These are phyloP conservation scores for Malurus melanocephalus DNA, from an alignment of 2,113 vertebrate species.

Conservation along the genomic window DNA sequence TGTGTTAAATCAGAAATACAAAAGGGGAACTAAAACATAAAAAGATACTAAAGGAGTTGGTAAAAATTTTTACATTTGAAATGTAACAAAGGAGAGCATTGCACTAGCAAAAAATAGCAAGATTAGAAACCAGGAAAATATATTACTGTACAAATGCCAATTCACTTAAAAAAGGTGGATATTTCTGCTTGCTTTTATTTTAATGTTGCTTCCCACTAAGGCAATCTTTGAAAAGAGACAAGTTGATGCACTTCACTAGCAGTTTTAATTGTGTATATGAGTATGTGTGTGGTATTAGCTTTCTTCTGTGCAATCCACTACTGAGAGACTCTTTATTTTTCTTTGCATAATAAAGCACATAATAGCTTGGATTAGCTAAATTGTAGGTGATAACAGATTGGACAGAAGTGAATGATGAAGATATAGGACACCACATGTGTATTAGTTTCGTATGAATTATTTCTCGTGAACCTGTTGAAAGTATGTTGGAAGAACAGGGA, in stretches of 20 bases:
- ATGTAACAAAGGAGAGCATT: not conserved
- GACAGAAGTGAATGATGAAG: conserved; percentile 78
- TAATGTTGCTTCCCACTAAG: not conserved
- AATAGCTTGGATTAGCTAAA: conserved; percentile 86
- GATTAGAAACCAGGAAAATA: not conserved
- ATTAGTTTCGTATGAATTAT: conserved; percentile 89
- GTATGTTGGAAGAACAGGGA: conserved; percentile 59
- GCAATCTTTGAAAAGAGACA: not conserved
- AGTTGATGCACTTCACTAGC: conserved; percentile 42
- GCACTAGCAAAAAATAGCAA: not conserved
- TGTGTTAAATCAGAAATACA: not conserved
- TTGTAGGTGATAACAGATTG: conserved; percentile 89
- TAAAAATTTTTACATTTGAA: not conserved
- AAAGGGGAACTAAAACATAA: not conserved
- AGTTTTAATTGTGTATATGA: conserved; percentile 57
- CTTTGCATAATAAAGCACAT: conserved; percentile 80
- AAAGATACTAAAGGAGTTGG: not conserved
- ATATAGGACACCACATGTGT: conserved; percentile 84
- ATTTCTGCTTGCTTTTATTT: not conserved
- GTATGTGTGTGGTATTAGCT: conserved; percentile 75
- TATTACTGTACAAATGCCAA: not conserved
- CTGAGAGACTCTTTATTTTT: conserved; percentile 78
- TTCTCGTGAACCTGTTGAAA: conserved; percentile 77
- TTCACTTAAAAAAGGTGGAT: not conserved
- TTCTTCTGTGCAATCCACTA: conserved; percentile 65